These are phyloP conservation scores for Alectura lathami DNA, from an alignment of 2,113 vertebrate species.

Conservation along the genomic window DNA sequence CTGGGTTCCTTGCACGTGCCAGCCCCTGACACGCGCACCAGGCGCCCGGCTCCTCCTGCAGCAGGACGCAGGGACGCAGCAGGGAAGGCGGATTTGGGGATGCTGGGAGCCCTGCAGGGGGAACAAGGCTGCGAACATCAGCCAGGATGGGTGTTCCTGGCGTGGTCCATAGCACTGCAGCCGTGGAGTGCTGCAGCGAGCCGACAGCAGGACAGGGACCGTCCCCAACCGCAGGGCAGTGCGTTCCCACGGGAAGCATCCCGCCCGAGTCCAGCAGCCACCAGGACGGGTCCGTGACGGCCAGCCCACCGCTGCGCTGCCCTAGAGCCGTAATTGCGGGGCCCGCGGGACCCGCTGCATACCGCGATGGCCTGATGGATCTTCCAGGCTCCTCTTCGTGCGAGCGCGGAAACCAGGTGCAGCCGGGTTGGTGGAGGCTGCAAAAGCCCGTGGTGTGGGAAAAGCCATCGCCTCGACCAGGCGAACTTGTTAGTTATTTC, in stretches of 20 bases:
- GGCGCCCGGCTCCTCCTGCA: background rate
- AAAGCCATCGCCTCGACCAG: background rate
- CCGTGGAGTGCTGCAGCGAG: background rate
- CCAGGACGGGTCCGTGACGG: background rate
- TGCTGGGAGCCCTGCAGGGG: background rate
- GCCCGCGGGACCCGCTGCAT: background rate
- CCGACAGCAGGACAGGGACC: background rate
- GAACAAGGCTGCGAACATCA: background rate
- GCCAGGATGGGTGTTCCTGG: no score
- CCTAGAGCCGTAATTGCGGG: background rate
- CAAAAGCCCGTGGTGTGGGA: constrained; percentile 33
- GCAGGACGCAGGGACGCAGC: background rate
- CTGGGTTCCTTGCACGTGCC: fast-evolving
- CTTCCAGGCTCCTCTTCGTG: constrained; percentile 44
- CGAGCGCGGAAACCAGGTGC: constrained; percentile 30
- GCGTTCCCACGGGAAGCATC: background rate
- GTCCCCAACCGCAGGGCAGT: background rate
- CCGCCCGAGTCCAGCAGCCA: background rate
- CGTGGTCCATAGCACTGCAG: no score
- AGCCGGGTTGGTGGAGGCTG: background rate
- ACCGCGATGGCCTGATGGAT: constrained; percentile 41
- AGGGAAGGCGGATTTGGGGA: background rate
- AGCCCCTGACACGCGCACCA: background rate
- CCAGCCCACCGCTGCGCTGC: background rate
- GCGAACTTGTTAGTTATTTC: constrained; percentile 22